These are phyloP conservation scores for Eupsilia transversa DNA, from an alignment of 2,888 invertebrate species.

Conservation along the genomic window DNA sequence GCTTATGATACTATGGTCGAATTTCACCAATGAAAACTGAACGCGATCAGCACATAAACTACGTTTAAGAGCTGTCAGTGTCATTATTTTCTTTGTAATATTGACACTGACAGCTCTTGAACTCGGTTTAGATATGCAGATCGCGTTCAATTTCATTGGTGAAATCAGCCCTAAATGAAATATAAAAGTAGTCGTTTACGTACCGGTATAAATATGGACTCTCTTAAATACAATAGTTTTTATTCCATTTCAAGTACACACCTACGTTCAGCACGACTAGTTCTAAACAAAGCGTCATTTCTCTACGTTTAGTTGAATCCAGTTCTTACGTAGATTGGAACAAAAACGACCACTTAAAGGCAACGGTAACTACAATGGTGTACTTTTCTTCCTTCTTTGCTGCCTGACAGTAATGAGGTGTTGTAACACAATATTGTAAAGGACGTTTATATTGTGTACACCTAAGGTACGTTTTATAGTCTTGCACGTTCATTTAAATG, in stretches of 20 bases:
- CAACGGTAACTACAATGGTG: constrained; percentile 30
- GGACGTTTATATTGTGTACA: constrained; percentile 30
- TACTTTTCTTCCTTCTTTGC: constrained; percentile 38
- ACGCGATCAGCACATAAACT: too few relatives aligned
- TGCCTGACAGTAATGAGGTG: constrained; percentile 44
- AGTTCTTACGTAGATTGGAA: constrained; percentile 25
- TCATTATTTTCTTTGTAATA: too few relatives aligned
- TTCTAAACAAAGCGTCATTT: constrained; percentile 6
- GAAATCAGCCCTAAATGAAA: too few relatives aligned
- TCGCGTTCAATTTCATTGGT: too few relatives aligned
- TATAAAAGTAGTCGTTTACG: background rate
- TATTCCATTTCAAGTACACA: background rate
- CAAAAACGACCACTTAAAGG: constrained; percentile 33
- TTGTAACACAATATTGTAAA: constrained; percentile 53
- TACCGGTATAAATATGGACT: background rate
- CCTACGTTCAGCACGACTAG: background rate
- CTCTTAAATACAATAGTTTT: background rate
- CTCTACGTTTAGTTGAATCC: constrained; percentile 21
- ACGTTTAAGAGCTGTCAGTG: too few relatives aligned
- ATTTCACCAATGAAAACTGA: too few relatives aligned
- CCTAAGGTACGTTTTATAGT: constrained; percentile 15
- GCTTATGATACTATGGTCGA: too few relatives aligned
- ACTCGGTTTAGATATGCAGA: too few relatives aligned
- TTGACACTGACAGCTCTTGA: too few relatives aligned
- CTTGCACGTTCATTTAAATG: constrained; percentile 15